These are phyloP conservation scores for Ataeniobius toweri DNA, from an alignment of 2,797 vertebrate genomes.

Conservation along the genomic window DNA sequence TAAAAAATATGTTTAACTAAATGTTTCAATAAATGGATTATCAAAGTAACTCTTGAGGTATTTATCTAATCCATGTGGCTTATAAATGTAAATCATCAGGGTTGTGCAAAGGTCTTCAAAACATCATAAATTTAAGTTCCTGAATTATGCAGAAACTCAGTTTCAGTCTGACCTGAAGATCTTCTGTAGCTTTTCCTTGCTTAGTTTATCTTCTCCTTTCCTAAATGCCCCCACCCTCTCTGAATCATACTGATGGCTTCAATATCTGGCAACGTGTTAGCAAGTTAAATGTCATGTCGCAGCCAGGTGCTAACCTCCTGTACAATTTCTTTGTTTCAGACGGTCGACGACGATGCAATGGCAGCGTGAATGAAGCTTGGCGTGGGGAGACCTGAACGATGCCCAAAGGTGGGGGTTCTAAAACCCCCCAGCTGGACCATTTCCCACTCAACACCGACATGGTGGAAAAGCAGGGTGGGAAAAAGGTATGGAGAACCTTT, in stretches of 20 bases:
- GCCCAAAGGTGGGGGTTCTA: slow-evolving; percentile 99
- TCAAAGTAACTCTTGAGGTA: neutral
- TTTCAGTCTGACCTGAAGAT: neutral
- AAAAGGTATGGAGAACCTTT: slow-evolving; percentile 86
- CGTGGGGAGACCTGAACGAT: slow-evolving; percentile 98
- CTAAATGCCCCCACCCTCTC: too few species aligned
- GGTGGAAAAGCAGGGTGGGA: slow-evolving; percentile 99
- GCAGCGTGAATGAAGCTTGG: slow-evolving; percentile 91
- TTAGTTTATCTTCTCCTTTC: too few species aligned
- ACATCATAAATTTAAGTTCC: neutral
- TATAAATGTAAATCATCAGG: neutral
- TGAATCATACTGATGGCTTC: slow-evolving; percentile 52
- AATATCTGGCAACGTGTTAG: slow-evolving; percentile 64
- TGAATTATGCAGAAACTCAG: neutral
- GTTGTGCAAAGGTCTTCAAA: neutral
- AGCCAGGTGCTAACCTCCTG: slow-evolving; percentile 67
- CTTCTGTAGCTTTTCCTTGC: neutral
- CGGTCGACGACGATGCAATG: slow-evolving; percentile 97
- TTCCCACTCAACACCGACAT: slow-evolving; percentile 98
- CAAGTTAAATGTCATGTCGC: slow-evolving; percentile 71
- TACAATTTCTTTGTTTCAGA: slow-evolving; percentile 75
- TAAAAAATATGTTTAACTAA: neutral
- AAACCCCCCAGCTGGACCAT: slow-evolving; percentile 98
- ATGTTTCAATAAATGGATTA: neutral
- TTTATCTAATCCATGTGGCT: neutral